Evolutionary conservation across 2,797 vertebrate species (phyloP).

Genomic region (Fistularia tabacaria): DNA sequence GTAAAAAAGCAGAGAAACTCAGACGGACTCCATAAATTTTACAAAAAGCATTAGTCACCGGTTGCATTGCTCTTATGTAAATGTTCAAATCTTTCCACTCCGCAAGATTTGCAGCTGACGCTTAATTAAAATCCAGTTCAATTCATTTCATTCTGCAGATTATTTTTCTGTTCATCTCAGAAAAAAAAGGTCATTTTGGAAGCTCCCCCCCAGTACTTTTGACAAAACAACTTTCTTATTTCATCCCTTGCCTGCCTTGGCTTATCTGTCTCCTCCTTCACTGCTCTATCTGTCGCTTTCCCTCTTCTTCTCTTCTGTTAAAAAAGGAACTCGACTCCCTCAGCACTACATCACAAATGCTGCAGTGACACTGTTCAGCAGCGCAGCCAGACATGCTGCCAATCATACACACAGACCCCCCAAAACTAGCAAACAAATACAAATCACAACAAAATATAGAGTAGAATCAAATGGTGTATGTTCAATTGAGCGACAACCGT

Average conservation of each 20-base stretch:
- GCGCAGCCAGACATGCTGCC: conserved; percentile 26
- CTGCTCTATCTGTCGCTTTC: conserved; percentile 1
- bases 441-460: background rate
- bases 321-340: conserved; percentile 24
- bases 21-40: conserved; percentile 20
- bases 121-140: conserved; percentile 40
- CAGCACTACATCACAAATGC: conserved; percentile 36
- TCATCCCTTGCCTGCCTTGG: background rate
- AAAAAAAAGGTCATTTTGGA: conserved; percentile 29
- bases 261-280: too few relatives aligned
- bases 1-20: too few relatives aligned
- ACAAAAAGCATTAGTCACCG: conserved; percentile 17
- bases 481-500: too few relatives aligned
- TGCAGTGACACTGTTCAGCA: conserved; percentile 23
- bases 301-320: conserved; percentile 14
- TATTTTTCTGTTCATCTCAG: conserved; percentile 24
- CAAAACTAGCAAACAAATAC: background rate
- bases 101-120: conserved; percentile 33
- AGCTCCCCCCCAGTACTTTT: conserved; percentile 15
- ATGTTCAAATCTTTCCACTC: conserved; percentile 37
- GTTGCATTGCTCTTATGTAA: conserved; percentile 21
- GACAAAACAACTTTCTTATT: conserved; percentile 24
- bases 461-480: background rate
- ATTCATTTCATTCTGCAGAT: conserved; percentile 21
- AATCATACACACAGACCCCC: conserved; percentile 2